These are phyloP conservation scores for Heliconius charithonia DNA, from an alignment of 2,888 invertebrate genomes.

Conservation along the genomic window DNA sequence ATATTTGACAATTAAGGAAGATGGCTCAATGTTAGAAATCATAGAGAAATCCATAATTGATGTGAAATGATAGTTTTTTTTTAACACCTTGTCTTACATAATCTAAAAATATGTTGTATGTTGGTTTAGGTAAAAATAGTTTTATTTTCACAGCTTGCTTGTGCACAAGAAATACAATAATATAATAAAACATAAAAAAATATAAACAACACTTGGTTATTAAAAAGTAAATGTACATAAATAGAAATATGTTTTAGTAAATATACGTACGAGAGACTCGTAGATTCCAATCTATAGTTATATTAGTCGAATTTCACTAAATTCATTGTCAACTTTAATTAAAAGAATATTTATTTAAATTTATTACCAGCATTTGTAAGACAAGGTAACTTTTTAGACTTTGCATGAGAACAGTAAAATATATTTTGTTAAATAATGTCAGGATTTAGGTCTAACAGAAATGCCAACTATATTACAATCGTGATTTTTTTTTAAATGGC, in stretches of 20 bases:
- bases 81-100: slow-evolving; percentile 18
- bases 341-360: neutral
- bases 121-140: neutral
- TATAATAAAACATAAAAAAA: neutral
- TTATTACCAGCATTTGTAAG: slow-evolving; percentile 20
- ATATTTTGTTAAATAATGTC: slow-evolving; percentile 48
- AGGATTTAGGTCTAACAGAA: neutral
- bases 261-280: no score
- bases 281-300: neutral
- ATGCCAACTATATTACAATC: neutral
- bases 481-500: neutral
- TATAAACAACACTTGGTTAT: neutral
- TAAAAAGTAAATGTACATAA: neutral
- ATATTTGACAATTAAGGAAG: neutral
- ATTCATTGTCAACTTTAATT: neutral
- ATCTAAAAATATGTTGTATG: neutral
- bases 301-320: no score
- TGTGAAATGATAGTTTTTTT: neutral
- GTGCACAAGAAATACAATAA: slow-evolving; percentile 16
- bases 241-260: no score
- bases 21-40: neutral
- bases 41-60: slow-evolving; percentile 14
- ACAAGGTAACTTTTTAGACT: slow-evolving; percentile 29
- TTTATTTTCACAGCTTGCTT: slow-evolving; percentile 31
- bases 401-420: slow-evolving; percentile 23